Evolutionary conservation across 2,113 vertebrate species (phyloP), one percentile per base, ranked within the genome.

Genomic region (Psettodes erumei): DNA sequence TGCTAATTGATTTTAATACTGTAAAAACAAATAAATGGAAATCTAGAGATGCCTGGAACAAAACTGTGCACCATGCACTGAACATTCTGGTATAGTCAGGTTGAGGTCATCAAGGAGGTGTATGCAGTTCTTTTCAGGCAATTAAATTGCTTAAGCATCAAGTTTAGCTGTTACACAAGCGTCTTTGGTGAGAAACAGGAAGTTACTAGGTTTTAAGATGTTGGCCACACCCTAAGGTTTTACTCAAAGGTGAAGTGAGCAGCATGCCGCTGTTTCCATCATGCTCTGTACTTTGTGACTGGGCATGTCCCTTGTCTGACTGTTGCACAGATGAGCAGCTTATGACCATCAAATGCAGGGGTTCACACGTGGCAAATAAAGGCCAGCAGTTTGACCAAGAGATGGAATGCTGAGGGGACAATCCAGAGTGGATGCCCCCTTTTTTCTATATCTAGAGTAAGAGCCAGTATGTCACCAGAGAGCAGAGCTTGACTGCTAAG

Each of bases 401-500:
- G 15, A 48, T 3, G 10, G 5, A 18, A 18, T 82, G 30, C 45
- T 66, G 25, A 69, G 45, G 2, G 32, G 6, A 53, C 21, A 75
- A 51, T 47, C 21, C 33, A 8, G 10, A 28, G 5, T 5, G 8
- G 50, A 54, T 42, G 32, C 53, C 25, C 23, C 32, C 18, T 45
- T 53, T 54, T 60, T 30, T 28, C 2, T 12, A 7, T 27, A 11
- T 62, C 23, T 65, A 55, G 13, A 27, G 42, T 43, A 79, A 86
- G 85, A 88, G 42, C n/a, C n/a, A n/a, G n/a, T n/a, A n/a, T n/a
- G n/a, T 89, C 79, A 85, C 79, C 71, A 59, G 21, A 73, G 77
- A 72, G 79, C 56, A 63, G 58, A 13, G 50, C 75, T 56, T 66
- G 69, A 68, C 38, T 30, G 30, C 33, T 58, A 11, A 58, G 47